Evolutionary conservation across 2,888 invertebrate species (phyloP).

Genomic region (Mimumesa dahlbomi): DNA sequence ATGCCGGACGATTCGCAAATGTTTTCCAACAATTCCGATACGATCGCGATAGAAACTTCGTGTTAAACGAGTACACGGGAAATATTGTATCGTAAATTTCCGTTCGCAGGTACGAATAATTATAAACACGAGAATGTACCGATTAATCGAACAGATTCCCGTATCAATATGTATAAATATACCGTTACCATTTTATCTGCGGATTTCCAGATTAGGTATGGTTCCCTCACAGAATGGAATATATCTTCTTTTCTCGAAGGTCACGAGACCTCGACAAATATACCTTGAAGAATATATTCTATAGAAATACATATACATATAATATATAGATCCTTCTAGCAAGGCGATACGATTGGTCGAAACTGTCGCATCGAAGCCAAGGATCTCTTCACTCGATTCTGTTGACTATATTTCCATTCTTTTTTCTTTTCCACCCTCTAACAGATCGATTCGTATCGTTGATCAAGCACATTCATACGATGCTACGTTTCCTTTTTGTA

Average conservation of each 20-base stretch:
- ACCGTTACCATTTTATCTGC: conserved; percentile 1
- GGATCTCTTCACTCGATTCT: conserved; percentile 39
- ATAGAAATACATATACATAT: conserved; percentile 29
- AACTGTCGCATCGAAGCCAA: conserved; percentile 44
- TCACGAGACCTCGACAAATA: conserved; percentile 48
- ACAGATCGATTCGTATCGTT: conserved; percentile 23
- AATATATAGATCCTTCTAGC: neutral
- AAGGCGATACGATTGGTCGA: conserved; percentile 28
- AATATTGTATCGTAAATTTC: too few species aligned
- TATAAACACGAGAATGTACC: neutral
- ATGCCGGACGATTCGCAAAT: too few species aligned
- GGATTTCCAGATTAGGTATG: conserved; percentile 5
- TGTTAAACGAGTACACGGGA: too few species aligned
- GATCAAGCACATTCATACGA: conserved; percentile 10
- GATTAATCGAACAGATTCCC: too few species aligned
- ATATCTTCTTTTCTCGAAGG: conserved; percentile 25
- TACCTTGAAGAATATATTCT: conserved; percentile 55
- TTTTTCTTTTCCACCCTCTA: conserved; percentile 11
- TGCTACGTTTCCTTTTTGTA: too few species aligned
- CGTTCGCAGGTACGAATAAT: neutral
- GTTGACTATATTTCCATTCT: conserved; percentile 19
- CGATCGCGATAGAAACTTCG: too few species aligned
- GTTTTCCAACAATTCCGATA: too few species aligned
- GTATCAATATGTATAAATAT: conserved; percentile 19
- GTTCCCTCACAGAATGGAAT: conserved; percentile 34